Evolutionary conservation across 2,888 invertebrate genomes (phyloP), one percentile per base, ranked within the genome.

Genomic region (Chloroclysta siterata): DNA sequence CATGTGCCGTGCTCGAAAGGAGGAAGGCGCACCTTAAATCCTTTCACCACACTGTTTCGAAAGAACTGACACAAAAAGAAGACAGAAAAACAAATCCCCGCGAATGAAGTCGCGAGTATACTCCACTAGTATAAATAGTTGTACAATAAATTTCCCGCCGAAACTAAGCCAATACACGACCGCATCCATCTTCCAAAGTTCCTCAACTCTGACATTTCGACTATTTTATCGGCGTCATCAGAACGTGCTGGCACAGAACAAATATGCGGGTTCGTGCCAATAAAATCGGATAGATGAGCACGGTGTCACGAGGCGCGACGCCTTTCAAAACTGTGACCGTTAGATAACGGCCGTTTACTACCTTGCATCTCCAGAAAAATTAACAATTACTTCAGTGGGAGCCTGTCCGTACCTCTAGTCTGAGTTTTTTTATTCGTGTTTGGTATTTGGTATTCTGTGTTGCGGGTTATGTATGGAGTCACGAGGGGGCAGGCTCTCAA

Each of bases 201-300:
- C 47, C 36, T 55, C 54, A 64, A 67, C 63, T 64, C 50, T 67
- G 66, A 61, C 66, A 67, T 67, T 67, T 51, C 8, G 14, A 54
- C 41, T 54, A 57, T 57, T 60, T 55, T 56, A 64, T 61, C 67
- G 57, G 67, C 64, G 64, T 60, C 64, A 67, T 64, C 67, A 39
- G 44, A 55, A 57, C 56, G 60, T 53, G 54, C 41, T 51, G 50
- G 47, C 59, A 36, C 53, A 55, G 61, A 44, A 52, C 63, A 63
- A 64, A 67, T 64, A 64, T 64, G 60, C 64, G 51, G 41, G 44
- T 54, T 61, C 66, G 67, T 67, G 67, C 67, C 67, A 67, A 67
- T 64, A 64, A 64, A 55, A 61, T 67, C 64, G 46, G 61, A 64
- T 64, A 64, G 64, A 67, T 55, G 59, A 50, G 58, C 48, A 14